Percentiles rank a stretch among this genome's conserved stretches.
Conservation (phyloP, 2,888 invertebrate genomes). For the Automeris io region DNA sequence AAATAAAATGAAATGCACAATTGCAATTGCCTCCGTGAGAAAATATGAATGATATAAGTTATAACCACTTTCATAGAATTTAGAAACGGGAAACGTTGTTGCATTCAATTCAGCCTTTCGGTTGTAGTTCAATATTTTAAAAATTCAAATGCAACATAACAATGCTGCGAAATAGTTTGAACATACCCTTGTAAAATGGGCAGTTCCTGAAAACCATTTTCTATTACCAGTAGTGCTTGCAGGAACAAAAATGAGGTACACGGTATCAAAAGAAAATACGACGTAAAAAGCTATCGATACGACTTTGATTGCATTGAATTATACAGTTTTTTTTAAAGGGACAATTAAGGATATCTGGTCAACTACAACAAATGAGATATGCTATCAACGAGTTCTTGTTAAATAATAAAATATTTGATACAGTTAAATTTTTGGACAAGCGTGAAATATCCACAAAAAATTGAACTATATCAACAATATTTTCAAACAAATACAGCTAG, state of each 20-base stretch:
- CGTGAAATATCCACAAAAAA: too few relatives aligned
- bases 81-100: constrained; percentile 1
- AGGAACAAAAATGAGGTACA: constrained; percentile 5
- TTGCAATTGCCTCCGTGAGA: too few relatives aligned
- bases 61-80: constrained; percentile 1
- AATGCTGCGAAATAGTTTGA: constrained; percentile 10
- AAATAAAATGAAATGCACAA: background rate
- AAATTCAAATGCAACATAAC: constrained; percentile 17
- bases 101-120: background rate
- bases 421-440: too few relatives aligned
- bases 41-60: constrained; percentile 1
- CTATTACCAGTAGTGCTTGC: constrained; percentile 11
- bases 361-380: too few relatives aligned
- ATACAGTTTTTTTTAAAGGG: too few relatives aligned
- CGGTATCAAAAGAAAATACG: background rate
- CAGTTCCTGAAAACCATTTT: constrained; percentile 17
- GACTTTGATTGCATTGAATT: too few relatives aligned
- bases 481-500: too few relatives aligned
- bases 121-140: constrained; percentile 13
- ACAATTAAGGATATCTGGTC: too few relatives aligned
- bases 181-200: constrained; percentile 14
- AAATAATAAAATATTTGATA: too few relatives aligned
- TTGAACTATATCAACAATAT: too few relatives aligned
- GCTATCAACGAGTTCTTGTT: too few relatives aligned
- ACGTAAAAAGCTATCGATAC: too few relatives aligned